Evolutionary conservation across 2,113 vertebrate species (phyloP), one percentile per base, ranked within the genome.

Genomic region (Nanorana parkeri): DNA sequence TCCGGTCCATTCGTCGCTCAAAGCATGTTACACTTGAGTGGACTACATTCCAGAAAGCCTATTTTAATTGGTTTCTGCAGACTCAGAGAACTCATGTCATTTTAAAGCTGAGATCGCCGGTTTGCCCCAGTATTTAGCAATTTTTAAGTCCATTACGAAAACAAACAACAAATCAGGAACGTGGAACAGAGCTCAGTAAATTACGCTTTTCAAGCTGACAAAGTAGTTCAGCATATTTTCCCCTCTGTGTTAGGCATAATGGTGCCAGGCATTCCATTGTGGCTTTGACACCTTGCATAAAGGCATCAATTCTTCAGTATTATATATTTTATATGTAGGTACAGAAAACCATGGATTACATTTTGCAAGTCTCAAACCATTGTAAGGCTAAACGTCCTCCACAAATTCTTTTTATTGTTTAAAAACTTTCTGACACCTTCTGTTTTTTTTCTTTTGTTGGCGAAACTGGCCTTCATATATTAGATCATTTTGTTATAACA

Each of bases 111-210:
- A 28, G 41, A 21, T 0, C 28, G 13, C 10, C 20, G 20, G 47
- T 67, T 67, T 66, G 19, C 17, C 23, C 8, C 3, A 29, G n/a
- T 32, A 17, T 68, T 68, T 78, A 23, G 51, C 28, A 23, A 67
- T 78, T 78, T 67, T 2, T 21, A 78, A 67, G 63, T 20, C 4
- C 24, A 32, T 24, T 29, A 26, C 4, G n/a, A 55, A 72, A 55
- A 55, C 23, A 72, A 26, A 75, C 55, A 73, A 36, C 55, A 61
- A 55, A 17, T 73, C 52, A 26, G 23, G 56, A 73, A 56, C 32
- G 55, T 61, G 54, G 16, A 76, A 19, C 56, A 24, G 20, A 36
- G 28, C 26, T 56, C 77, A 68, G 52, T 68, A 55, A 68, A 78
- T 20, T 64, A 2, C 52, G 17, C 24, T 78, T 20, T 52, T 54